phyloP scores from a whole-genome alignment of 2,888 invertebrate genomes.

The Merodon equestris region DNA sequence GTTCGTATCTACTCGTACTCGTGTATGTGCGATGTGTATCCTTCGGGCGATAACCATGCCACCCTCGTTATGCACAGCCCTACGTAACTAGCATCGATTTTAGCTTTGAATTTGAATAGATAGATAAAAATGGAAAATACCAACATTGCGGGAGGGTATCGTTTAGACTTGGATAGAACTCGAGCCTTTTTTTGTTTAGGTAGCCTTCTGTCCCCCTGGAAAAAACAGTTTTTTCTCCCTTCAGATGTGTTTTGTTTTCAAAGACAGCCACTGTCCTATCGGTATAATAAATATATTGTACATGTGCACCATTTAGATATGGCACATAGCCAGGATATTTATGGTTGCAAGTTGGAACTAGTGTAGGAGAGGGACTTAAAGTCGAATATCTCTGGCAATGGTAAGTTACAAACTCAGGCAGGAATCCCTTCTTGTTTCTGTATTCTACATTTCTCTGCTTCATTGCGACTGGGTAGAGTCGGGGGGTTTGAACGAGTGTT shows the following conservation, averaged over 20 bases:
- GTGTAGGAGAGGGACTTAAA: slow-evolving; percentile 40
- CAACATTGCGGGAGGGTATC: slow-evolving; percentile 46
- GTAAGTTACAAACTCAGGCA: slow-evolving; percentile 43
- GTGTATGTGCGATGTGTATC: not conserved
- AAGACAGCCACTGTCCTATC: slow-evolving; percentile 40
- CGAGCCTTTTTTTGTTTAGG: slow-evolving; percentile 41
- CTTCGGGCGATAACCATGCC: slow-evolving; percentile 1
- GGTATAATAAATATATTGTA: slow-evolving; percentile 45
- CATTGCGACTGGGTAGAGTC: too few species aligned
- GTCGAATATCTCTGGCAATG: slow-evolving; percentile 53
- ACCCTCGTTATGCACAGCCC: slow-evolving; percentile 10
- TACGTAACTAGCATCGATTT: slow-evolving; percentile 61
- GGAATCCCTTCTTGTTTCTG: slow-evolving; percentile 37
- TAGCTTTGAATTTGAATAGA: slow-evolving; percentile 67
- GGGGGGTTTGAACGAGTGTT: not conserved
- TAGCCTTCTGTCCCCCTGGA: slow-evolving; percentile 52
- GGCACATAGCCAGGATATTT: slow-evolving; percentile 64
- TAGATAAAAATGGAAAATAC: slow-evolving; percentile 62
- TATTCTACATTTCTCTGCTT: slow-evolving; percentile 7
- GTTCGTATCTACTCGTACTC: slow-evolving; percentile 25
- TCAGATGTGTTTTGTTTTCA: slow-evolving; percentile 9
- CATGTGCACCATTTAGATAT: slow-evolving; percentile 65
- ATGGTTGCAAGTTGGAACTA: slow-evolving; percentile 22
- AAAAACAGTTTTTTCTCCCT: too few species aligned
- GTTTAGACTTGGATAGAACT: slow-evolving; percentile 55